These are phyloP conservation scores for Amazona vittata DNA, from an alignment of 2,113 vertebrate species.

Conservation along the genomic window DNA sequence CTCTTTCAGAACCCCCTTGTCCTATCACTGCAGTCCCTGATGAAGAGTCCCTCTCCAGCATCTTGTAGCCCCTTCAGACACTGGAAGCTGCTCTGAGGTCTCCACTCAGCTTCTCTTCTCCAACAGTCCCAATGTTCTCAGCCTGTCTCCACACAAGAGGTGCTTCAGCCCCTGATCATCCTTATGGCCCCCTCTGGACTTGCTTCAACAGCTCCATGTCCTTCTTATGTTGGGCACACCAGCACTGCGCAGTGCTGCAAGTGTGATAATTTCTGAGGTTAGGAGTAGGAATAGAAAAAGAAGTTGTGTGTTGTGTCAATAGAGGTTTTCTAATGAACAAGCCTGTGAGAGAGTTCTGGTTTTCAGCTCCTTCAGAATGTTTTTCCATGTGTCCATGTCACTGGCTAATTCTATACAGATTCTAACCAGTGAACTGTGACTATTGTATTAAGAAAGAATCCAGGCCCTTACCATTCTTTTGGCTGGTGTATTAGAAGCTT, in stretches of 20 bases:
- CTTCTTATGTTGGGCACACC: not conserved
- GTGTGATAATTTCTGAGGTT: not conserved
- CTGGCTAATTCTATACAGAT: constrained; percentile 53
- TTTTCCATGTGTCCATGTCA: constrained; percentile 30
- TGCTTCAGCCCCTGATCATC: not conserved
- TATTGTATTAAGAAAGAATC: constrained; percentile 52
- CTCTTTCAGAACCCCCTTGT: not conserved
- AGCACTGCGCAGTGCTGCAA: not conserved
- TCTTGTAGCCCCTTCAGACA: not conserved
- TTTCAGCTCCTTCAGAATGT: not conserved
- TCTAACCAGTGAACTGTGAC: constrained; percentile 38
- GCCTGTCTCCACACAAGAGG: not conserved
- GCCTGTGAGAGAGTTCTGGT: not conserved
- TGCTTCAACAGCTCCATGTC: not conserved
- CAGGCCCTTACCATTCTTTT: constrained; percentile 37
- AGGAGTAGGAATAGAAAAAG: not conserved
- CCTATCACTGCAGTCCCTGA: rapidly evolving
- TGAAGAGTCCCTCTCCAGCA: not conserved
- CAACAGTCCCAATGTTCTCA: not conserved
- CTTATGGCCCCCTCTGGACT: not conserved
- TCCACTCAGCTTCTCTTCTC: not conserved
- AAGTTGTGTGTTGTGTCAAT: not conserved
- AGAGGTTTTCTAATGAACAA: not conserved
- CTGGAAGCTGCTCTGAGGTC: not conserved
- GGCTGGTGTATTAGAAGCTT: constrained; percentile 43